Base-by-base conservation (phyloP, 2,113 vertebrate genomes). In the Nycticorax nycticorax region DNA sequence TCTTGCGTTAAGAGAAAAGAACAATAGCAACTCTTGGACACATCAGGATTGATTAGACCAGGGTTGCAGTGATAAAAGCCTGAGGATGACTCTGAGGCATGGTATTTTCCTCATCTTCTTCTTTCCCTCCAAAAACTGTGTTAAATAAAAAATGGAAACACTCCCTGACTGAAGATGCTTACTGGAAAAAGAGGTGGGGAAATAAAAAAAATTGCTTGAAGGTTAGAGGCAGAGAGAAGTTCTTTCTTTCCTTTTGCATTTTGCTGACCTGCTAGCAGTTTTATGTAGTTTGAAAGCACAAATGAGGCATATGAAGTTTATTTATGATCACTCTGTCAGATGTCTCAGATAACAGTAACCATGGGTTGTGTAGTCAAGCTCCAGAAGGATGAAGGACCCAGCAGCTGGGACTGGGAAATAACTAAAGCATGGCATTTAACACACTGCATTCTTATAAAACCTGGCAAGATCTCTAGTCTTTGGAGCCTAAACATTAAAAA, bases 1-100 rank as follows among this genome's bases (percentile, higher is more conserved):
- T 92, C 96, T 95, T 92, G 96, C 3, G 95, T 96, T 91, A 74
- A 75, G 45, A 96, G 39, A 75, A 90, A 67, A 78, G 85, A 88
- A 88, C 85, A 95, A 92, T 45, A 86, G 64, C 15, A 33, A 71
- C 47, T 52, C 32, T 57, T 55, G 71, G 66, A 43, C 35, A 10
- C 28, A 13, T 28, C 27, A 30, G 21, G 37, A 32, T 14, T 10
- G 50, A 80, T 77, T 20, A 71, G 12, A 75, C 2, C 11, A 55
- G 18, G 39, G 19, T 28, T 72, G 23, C 13, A 81, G 18, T 35
- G 57, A 64, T 10, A 63, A 84, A 81, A 86, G 33, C n/a, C 41
- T 16, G 32, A 86, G 32, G 11, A 62, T 5, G 12, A 74, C 27
- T 12, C 14, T 22, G 10, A 73, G 23, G 17, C 14, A 19, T 3